Percentiles rank a stretch among this genome's conserved stretches.
Conservation (phyloP, 2,113 vertebrate genomes). For the Andinoacara biseriatus region DNA sequence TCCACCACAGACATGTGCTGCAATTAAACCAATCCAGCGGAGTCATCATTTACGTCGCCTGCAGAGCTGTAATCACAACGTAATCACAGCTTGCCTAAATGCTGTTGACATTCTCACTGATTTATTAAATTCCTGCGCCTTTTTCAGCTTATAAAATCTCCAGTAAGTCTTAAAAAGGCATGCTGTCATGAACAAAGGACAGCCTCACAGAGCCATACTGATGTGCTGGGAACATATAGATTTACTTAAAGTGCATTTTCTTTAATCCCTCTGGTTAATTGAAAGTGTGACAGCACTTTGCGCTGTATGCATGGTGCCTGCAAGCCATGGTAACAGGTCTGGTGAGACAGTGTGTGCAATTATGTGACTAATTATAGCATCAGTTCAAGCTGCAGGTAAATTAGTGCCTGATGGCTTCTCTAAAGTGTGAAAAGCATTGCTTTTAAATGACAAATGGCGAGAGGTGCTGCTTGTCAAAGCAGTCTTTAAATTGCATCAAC, state of each 20-base stretch:
- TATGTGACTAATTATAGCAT: constrained; percentile 66
- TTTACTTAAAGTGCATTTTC: constrained; percentile 49
- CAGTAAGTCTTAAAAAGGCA: neutral
- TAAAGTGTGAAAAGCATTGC: constrained; percentile 22
- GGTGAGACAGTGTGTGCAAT: constrained; percentile 49
- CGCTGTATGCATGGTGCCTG: constrained; percentile 10
- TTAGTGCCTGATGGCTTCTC: constrained; percentile 28
- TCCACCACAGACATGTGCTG: constrained; percentile 4
- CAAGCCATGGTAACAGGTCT: constrained; percentile 70
- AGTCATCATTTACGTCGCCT: neutral
- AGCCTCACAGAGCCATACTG: neutral
- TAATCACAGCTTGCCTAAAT: neutral
- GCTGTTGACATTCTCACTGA: neutral
- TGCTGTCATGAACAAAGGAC: neutral
- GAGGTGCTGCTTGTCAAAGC: neutral
- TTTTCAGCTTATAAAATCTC: neutral
- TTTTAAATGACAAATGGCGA: constrained; percentile 7
- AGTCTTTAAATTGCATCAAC: neutral
- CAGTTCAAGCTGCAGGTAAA: constrained; percentile 63
- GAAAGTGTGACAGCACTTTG: constrained; percentile 4
- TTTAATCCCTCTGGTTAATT: constrained; percentile 39
- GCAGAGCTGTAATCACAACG: neutral
- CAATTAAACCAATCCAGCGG: constrained; percentile 2
- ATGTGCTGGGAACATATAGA: constrained; percentile 10
- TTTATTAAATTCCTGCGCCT: neutral